Evolutionary conservation across 1,140 invertebrate genomes (phyloP).

Genomic region (Drosophila rhopaloa): DNA sequence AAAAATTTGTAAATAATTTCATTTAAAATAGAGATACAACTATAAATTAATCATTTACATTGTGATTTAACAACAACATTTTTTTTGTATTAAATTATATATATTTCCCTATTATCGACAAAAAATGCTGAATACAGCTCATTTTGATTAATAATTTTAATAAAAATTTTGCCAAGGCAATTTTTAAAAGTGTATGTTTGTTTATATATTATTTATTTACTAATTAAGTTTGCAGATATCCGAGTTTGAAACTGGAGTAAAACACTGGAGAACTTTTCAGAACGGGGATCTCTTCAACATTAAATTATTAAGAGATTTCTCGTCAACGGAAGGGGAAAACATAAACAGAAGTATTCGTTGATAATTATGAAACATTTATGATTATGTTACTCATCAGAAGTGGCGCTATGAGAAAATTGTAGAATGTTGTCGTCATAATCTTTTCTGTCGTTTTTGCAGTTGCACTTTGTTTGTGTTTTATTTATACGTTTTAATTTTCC

Average conservation of each 20-base stretch:
- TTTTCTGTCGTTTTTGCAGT: constrained; percentile 7
- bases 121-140: no score
- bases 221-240: constrained; percentile 9
- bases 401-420: constrained; percentile 38
- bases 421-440: constrained; percentile 16
- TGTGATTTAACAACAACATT: no score
- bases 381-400: constrained; percentile 36
- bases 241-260: constrained; percentile 10
- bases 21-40: no score
- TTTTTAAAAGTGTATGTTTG: constrained; percentile 9
- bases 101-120: no score
- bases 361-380: constrained; percentile 74
- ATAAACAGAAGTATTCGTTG: constrained; percentile 9
- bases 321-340: constrained; percentile 47
- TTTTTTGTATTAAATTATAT: no score
- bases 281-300: constrained; percentile 19
- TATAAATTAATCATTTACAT: no score
- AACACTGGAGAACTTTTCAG: not conserved
- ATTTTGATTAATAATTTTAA: no score
- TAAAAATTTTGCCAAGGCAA: not conserved
- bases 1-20: not conserved
- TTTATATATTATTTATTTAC: constrained; percentile 1
- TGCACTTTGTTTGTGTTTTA: constrained; percentile 22
- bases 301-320: constrained; percentile 64
- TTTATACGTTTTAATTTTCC: constrained; percentile 15